Evolutionary conservation across 2,797 vertebrate species (phyloP), one percentile per base, ranked within the genome.

Genomic region (Poecilia gillii): DNA sequence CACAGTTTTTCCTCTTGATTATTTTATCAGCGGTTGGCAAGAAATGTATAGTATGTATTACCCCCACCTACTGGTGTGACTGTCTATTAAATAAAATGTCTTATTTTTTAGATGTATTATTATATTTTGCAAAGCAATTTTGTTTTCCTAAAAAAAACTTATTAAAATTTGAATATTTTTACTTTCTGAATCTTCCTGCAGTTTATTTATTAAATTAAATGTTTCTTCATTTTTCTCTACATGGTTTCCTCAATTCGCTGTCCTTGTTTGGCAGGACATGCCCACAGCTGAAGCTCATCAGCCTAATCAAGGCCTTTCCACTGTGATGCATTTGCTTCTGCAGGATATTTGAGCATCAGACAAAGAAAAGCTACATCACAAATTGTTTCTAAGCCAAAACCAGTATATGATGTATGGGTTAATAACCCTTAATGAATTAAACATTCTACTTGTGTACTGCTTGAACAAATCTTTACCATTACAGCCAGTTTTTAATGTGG

Each of bases 401-500:
- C 31, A 64, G 31, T 20, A 6, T 3, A 64, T 6, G 2, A 33
- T 64, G 6, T 33, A 64, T 33, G 31, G 14, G 31, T 7, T 7
- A 64, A 36, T 33, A 33, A 14, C 28, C 13, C 28, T 31, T 31
- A 2, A 31, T 31, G 28, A 62, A 5, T 31, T 59, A 62, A 36
- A 18, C 6, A 16, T 64, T 64, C 59, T 36, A 6, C 59, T 33
- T 36, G 16, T 7, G 59, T 7, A 18, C 31, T 64, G 6, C 16
- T 64, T 33, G 20, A 64, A 28, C n/a, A 73, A 81, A 53, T 11
- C 12, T 12, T 23, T 76, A 47, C 45, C 59, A 20, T 76, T 79
- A 2, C 0, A 28, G 25, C 23, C 14, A 71, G 71, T 0, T 53
- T 75, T 84, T n/a, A 46, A 45, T 47, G 12, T 43, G 41, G 3